Conservation (phyloP, 1,140 invertebrate genomes). For the Steinernema khuongi region DNA sequence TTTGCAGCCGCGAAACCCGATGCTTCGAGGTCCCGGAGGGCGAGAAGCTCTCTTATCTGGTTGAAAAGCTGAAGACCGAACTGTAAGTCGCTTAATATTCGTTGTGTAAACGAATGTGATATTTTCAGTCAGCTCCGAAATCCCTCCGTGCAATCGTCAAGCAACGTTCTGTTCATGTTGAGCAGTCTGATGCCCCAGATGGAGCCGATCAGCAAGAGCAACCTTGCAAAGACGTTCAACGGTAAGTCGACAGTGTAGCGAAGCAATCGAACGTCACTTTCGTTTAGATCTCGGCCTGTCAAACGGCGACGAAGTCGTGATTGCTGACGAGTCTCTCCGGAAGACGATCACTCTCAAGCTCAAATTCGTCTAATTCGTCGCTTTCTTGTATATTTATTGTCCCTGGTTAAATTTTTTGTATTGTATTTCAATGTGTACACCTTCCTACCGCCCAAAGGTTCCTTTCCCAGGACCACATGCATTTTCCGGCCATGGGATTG, state of each 20-base stretch:
- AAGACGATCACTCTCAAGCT: background rate
- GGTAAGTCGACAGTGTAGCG: background rate
- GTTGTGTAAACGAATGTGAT: too few relatives aligned
- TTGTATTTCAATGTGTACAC: background rate
- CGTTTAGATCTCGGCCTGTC: constrained; percentile 6
- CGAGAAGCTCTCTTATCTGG: constrained; percentile 30
- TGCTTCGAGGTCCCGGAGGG: constrained; percentile 23
- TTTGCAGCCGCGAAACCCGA: constrained; percentile 37
- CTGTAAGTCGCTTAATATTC: too few relatives aligned
- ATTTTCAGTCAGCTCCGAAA: constrained; percentile 46
- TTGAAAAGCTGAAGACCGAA: constrained; percentile 31
- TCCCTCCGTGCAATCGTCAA: constrained; percentile 39
- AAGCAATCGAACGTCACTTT: background rate
- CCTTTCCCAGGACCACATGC: background rate
- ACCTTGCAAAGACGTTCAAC: constrained; percentile 38
- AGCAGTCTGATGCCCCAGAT: constrained; percentile 46
- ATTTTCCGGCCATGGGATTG: background rate
- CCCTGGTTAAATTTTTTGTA: background rate
- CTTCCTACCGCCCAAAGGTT: too few relatives aligned
- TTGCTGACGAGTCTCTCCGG: background rate
- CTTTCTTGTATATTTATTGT: background rate
- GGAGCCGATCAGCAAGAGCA: constrained; percentile 33
- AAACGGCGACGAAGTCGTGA: background rate
- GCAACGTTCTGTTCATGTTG: constrained; percentile 42
- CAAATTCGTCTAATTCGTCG: background rate